Evolutionary conservation across 2,113 vertebrate species (phyloP).

Genomic region (Triplophysa dalaica): DNA sequence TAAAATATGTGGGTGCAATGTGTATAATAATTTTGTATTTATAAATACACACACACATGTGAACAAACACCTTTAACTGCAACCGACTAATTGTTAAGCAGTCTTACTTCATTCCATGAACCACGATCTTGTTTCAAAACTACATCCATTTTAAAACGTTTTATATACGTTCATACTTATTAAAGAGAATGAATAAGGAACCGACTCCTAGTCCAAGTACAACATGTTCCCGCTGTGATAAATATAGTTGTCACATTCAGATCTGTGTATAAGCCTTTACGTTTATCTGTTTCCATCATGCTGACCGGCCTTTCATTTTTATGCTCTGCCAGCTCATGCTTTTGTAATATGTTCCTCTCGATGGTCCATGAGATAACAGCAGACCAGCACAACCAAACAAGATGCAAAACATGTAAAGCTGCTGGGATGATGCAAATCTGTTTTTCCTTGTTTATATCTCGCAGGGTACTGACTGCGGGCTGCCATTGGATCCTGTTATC

Average conservation of each 20-base stretch:
- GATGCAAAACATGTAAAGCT: constrained; percentile 35
- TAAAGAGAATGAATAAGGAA: not conserved
- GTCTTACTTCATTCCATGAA: too few species aligned
- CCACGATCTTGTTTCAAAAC: too few species aligned
- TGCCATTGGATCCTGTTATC: not conserved
- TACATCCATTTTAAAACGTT: too few species aligned
- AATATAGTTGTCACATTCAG: not conserved
- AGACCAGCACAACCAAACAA: not conserved
- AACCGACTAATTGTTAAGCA: too few species aligned
- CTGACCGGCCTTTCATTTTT: not conserved
- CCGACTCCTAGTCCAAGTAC: not conserved
- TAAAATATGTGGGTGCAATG: too few species aligned
- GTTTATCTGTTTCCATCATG: not conserved
- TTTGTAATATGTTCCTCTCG: constrained; percentile 4
- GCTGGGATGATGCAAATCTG: constrained; percentile 19
- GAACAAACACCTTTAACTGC: too few species aligned
- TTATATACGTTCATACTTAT: too few species aligned
- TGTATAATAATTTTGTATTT: too few species aligned
- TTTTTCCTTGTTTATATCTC: not conserved
- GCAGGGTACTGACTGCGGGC: too few species aligned
- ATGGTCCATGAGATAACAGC: constrained; percentile 14
- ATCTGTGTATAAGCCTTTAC: not conserved
- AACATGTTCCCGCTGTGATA: not conserved
- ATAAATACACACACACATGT: too few species aligned
- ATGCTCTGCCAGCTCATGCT: not conserved